These are phyloP conservation scores for Actenoides lindsayi DNA, from an alignment of 2,113 vertebrate genomes.

Conservation along the genomic window DNA sequence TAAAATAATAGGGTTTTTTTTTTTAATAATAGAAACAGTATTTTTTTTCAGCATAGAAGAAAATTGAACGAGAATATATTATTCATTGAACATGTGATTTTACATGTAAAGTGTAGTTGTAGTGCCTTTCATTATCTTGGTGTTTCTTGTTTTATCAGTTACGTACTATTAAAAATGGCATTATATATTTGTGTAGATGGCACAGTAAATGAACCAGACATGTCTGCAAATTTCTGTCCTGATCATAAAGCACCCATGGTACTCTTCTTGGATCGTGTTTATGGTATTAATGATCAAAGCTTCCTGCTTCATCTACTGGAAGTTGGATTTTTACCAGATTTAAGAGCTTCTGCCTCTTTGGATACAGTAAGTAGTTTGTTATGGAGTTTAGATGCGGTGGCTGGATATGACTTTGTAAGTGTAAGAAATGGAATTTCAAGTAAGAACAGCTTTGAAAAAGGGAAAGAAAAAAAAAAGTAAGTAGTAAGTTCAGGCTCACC, in stretches of 20 bases:
- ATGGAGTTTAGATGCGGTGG: not conserved
- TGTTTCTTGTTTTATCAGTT: not conserved
- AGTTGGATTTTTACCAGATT: constrained; percentile 95
- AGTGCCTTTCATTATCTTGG: not conserved
- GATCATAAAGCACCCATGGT: constrained; percentile 99
- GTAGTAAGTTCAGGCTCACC: not conserved
- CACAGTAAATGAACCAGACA: constrained; percentile 90
- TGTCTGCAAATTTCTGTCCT: constrained; percentile 95
- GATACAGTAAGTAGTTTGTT: constrained; percentile 86
- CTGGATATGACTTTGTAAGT: not conserved
- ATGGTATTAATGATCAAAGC: constrained; percentile 94
- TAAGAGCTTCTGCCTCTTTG: constrained; percentile 91
- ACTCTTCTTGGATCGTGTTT: constrained; percentile 96
- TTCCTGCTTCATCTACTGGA: constrained; percentile 95
- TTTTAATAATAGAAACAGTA: not conserved
- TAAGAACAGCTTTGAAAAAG: not conserved
- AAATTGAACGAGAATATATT: not conserved
- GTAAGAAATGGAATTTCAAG: not conserved
- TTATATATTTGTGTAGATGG: constrained; percentile 81
- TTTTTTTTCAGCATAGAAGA: not conserved
- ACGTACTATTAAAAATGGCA: not conserved
- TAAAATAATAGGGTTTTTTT: not conserved
- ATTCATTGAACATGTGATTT: not conserved
- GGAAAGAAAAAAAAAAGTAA: not conserved
- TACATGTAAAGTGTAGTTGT: not conserved